Base-by-base conservation (phyloP, 2,797 vertebrate species). In the Mus caroli region DNA sequence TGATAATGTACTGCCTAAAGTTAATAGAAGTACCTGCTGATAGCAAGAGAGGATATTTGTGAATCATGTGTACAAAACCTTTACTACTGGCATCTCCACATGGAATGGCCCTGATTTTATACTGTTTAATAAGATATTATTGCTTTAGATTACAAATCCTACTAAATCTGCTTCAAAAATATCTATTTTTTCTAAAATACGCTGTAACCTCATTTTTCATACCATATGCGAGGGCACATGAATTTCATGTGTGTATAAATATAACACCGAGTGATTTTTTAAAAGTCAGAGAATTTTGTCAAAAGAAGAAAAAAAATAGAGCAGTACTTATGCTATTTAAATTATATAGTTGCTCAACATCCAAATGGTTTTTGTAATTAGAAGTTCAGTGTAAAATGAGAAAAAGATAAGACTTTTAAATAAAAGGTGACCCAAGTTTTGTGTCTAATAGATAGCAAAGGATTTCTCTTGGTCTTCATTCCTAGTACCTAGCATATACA, bases 31-130 rank as follows among this genome's bases (percentile, higher is more conserved):
- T 43, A 46, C n/a, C 54, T 87, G 6, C 60, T 91, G 58, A 4
- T 95, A 94, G 88, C 46, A 40, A 95, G 85, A 83, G 67, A 75
- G 54, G 34, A 5, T 96, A 90, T 92, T 97, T 88, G 88, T 92
- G 60, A 58, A 43, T 88, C 56, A 28, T n/a, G 46, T 28, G 84
- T 78, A 26, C 28, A 31, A 31, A 22, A 6, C 52, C 3, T 91
- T 90, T 46, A 92, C 13, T 62, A 62, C 24, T 60, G 71, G 3
- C 54, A 78, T 14, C 82, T 83, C 12, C 78, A 91, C 86, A 3
- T n/a, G 71, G 10, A 90, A 73, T 40, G 86, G 15, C 31, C n/a
- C 64, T 92, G 28, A 24, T 43, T 4, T 78, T 88, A 78, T 64
- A 75, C 77, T 56, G 10, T 76, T 96, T 88, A 84, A 93, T 84